Conservation (phyloP, 2,797 vertebrate species). For the Graptemys geographica region DNA sequence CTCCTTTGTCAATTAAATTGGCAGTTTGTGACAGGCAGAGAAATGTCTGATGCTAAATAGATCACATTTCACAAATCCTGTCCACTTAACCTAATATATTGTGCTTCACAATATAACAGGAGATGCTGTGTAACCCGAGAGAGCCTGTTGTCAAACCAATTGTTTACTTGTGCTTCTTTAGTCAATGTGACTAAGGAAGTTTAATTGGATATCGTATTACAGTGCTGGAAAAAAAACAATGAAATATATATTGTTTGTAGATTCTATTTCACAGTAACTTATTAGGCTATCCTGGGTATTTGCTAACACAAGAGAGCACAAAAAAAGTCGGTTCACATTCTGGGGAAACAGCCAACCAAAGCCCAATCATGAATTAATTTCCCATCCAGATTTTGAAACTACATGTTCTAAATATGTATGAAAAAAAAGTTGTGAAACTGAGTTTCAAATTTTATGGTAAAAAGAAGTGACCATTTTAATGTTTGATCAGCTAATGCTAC, state of each 20-base stretch:
- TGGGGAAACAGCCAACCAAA: neutral
- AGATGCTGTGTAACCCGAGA: conserved; percentile 37
- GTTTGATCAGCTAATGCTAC: neutral
- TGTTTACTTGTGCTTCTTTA: conserved; percentile 36
- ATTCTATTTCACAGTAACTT: neutral
- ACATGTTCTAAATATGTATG: neutral
- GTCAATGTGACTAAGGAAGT: conserved; percentile 11
- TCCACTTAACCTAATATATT: conserved; percentile 27
- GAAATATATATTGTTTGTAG: neutral
- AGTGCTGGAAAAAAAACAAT: neutral
- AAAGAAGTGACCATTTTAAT: neutral
- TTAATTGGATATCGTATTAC: conserved; percentile 15
- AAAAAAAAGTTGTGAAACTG: conserved; percentile 24
- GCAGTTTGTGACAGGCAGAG: conserved; percentile 39
- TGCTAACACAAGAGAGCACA: neutral
- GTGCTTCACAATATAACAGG: conserved; percentile 46
- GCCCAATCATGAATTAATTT: neutral
- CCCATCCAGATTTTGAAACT: neutral
- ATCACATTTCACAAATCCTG: conserved; percentile 59
- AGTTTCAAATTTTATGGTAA: neutral
- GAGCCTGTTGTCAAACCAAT: neutral
- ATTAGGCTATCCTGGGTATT: neutral
- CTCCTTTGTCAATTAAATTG: conserved; percentile 62
- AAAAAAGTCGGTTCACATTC: neutral
- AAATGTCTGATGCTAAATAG: conserved; percentile 59